Evolutionary conservation across 1,140 invertebrate genomes (phyloP), one percentile per base, ranked within the genome.

Genomic region (Latrodectus geometricus): DNA sequence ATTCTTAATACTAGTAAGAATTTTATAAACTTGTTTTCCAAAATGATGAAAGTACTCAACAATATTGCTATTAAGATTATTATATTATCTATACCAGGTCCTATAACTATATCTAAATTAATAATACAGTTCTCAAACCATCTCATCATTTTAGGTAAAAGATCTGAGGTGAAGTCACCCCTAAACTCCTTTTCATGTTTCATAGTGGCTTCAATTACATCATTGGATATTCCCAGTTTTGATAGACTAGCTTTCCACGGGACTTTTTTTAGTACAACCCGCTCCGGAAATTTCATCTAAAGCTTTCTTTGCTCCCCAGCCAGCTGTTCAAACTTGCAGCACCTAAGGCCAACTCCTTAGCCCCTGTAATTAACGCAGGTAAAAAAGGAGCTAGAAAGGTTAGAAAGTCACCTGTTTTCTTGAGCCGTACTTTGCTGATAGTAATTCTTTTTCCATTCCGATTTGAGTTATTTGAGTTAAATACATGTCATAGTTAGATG

Each of bases 21-120:
- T 15, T 14, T 21, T 52, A 4, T 52, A 17, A 12, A 23, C 11
- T 20, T 81, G 17, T 48, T 73, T 21, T 20, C 79, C 79, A 73
- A 81, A 81, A n/a, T 66, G 69, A 48, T 77, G 14, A 49, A 81
- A 73, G 48, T 72, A 81, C 15, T 73, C 79, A 20, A 72, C 21
- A 73, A 72, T 72, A 56, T 56, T n/a, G 35, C 35, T 72, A 5
- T 73, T 73, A 56, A 75, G 52, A 78, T 86, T 74, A 8, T 78
- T 78, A 17, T 78, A 86, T 56, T 78, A 86, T 12, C 83, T 17
- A 21, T 86, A 17, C 83, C 83, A 23, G 74, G 49, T 11, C 83
- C 83, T 70, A 75, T 86, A 35, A 50, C 9, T 54, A 78, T 78
- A 49, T 78, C 66, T 48, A 86, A 21, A 73, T 72, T 86, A 48